Conservation (phyloP, 2,888 invertebrate species). For the Steinernema carpocapsae region DNA sequence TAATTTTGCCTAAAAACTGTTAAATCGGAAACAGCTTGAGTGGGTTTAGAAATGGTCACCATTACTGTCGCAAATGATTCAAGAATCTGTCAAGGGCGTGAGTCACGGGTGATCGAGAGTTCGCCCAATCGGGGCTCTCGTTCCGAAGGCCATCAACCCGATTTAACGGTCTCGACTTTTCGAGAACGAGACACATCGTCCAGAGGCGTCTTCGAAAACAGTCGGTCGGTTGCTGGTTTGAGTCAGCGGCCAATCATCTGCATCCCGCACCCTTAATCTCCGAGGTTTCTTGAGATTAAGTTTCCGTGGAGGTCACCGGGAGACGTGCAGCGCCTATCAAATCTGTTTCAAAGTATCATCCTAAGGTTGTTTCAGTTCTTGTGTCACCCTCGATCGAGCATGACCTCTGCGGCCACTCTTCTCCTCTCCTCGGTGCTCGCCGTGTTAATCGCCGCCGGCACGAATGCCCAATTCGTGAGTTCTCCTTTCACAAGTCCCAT, state of each 20-base stretch:
- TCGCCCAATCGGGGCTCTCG: conserved; percentile 9
- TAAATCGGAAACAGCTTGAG: not conserved
- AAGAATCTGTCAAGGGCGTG: not conserved
- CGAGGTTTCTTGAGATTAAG: not conserved
- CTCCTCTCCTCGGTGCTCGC: not conserved
- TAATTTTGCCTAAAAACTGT: no score
- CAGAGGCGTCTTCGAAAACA: not conserved
- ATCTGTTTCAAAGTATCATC: not conserved
- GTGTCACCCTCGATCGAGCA: not conserved
- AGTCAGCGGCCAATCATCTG: not conserved
- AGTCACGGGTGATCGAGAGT: conserved; percentile 2
- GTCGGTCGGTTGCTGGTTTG: not conserved
- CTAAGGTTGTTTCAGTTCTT: not conserved
- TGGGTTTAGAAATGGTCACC: not conserved
- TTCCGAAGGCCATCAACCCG: conserved; percentile 29
- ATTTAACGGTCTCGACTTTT: conserved; percentile 18
- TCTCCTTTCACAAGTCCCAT: not conserved
- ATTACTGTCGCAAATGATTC: not conserved
- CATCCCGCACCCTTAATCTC: not conserved
- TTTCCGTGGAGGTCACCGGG: not conserved
- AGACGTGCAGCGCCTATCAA: no score
- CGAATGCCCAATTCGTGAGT: not conserved
- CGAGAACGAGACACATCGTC: not conserved
- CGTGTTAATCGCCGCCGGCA: not conserved
- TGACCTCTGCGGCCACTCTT: not conserved